Conservation (phyloP, 1,140 invertebrate species). For the Dryas iulia region DNA sequence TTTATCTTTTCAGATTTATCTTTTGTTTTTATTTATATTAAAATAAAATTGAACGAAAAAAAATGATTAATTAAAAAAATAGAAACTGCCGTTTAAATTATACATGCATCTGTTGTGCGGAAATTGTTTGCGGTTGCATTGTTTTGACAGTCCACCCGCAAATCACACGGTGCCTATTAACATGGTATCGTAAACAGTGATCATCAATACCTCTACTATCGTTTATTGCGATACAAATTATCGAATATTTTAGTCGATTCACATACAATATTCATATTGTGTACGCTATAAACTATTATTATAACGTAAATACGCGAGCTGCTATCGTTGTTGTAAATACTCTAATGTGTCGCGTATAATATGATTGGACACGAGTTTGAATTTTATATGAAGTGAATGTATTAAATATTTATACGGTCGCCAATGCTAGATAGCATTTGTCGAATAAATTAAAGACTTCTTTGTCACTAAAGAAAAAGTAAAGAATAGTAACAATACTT, state of each 20-base stretch:
- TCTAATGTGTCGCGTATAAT: not conserved
- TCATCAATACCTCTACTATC: not conserved
- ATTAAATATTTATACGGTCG: not conserved
- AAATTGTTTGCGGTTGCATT: constrained; percentile 34
- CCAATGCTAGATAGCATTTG: too few species aligned
- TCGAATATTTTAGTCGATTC: not conserved
- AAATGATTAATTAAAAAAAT: constrained; percentile 2
- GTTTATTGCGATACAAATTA: not conserved
- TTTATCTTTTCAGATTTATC: too few species aligned
- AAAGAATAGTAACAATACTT: too few species aligned
- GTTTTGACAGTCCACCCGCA: constrained; percentile 36
- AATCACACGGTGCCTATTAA: constrained; percentile 29
- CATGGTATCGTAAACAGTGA: constrained; percentile 24
- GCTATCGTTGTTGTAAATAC: not conserved
- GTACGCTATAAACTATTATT: not conserved
- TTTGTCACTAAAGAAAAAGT: too few species aligned
- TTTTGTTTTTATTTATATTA: not conserved
- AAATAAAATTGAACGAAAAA: not conserved
- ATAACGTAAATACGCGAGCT: not conserved
- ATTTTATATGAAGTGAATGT: not conserved
- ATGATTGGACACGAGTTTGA: not conserved
- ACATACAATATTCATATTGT: not conserved
- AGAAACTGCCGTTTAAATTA: constrained; percentile 15
- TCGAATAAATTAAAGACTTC: too few species aligned
- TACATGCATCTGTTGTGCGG: constrained; percentile 16